Evolutionary conservation across 2,888 invertebrate genomes (phyloP).

Genomic region (Cheilosia vernalis): DNA sequence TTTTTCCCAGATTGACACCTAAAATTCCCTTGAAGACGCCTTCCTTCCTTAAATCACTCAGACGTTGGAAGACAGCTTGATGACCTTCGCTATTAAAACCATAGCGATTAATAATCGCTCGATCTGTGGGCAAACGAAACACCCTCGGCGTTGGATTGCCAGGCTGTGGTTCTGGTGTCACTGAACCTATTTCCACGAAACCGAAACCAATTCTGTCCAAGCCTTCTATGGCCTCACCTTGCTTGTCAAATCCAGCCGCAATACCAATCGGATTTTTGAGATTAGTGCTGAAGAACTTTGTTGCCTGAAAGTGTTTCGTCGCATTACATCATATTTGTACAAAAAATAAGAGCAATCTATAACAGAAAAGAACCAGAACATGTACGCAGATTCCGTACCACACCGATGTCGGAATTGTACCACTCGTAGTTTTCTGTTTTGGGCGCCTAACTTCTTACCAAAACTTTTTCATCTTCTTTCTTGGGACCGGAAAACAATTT

Average conservation of each 20-base stretch:
- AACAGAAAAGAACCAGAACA: no score
- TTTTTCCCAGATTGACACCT: constrained; percentile 98
- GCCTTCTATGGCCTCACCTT: constrained; percentile 94
- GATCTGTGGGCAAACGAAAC: constrained; percentile 93
- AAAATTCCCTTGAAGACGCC: constrained; percentile 87
- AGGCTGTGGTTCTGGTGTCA: constrained; percentile 96
- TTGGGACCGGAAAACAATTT: constrained; percentile 87
- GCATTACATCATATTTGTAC: not conserved
- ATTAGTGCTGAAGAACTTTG: constrained; percentile 88
- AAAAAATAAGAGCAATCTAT: no score
- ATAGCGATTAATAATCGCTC: constrained; percentile 96
- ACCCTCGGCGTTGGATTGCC: constrained; percentile 97
- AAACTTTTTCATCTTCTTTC: constrained; percentile 77
- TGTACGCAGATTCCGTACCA: no score
- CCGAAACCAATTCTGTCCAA: constrained; percentile 95
- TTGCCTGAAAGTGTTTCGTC: constrained; percentile 84
- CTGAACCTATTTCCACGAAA: constrained; percentile 97
- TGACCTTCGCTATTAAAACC: constrained; percentile 99
- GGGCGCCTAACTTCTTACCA: constrained; percentile 57
- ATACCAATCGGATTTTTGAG: constrained; percentile 97
- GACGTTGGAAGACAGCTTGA: constrained; percentile 87
- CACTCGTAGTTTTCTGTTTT: no score
- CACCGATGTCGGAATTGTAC: not conserved
- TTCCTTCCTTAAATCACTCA: constrained; percentile 85
- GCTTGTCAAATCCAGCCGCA: constrained; percentile 99